Evolutionary conservation across 2,888 invertebrate genomes (phyloP), one percentile per base, ranked within the genome.

Genomic region (Meteorus cinctellus): DNA sequence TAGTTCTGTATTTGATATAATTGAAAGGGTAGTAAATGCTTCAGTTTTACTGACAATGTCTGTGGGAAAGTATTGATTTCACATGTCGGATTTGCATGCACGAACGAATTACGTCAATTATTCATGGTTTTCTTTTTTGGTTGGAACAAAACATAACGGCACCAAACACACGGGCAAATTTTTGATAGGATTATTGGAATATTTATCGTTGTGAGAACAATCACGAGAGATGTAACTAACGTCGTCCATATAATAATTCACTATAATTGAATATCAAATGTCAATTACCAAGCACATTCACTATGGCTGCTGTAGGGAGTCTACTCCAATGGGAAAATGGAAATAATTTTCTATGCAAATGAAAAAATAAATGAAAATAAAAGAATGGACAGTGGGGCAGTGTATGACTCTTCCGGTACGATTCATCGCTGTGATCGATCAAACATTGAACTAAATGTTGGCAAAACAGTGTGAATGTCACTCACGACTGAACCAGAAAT

Each of bases 211-310:
- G 27, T 27, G 27, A 60, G 27, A 60, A 27, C 10, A 5, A 31
- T 51, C 1, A 31, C 31, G 5, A 31, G 45, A 69, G 51, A 51
- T 69, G 14, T n/a, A 69, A 19, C 34, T n/a, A 3, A 16, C 31
- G 1, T 55, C 55, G 31, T 19, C 29, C 8, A 14, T n/a, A 31
- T 55, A 51, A 51, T 31, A 24, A 51, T n/a, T 24, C 48, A 19
- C 14, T 31, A 45, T 51, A 27, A 60, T 60, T 60, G 59, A 27
- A 69, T 51, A 55, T 31, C 29, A 55, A 69, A 69, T 31, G 68
- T 34, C 51, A 55, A 69, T 69, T 69, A 51, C 4, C 14, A 2
- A 69, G 51, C n/a, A 69, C 55, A 51, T 24, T 10, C 5, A 14
- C 29, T 1, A n/a, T n/a, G 8, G 14, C 6, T 67, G 19, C 29